Conservation (phyloP, 2,888 invertebrate species). For the Leucophora obtusa region DNA sequence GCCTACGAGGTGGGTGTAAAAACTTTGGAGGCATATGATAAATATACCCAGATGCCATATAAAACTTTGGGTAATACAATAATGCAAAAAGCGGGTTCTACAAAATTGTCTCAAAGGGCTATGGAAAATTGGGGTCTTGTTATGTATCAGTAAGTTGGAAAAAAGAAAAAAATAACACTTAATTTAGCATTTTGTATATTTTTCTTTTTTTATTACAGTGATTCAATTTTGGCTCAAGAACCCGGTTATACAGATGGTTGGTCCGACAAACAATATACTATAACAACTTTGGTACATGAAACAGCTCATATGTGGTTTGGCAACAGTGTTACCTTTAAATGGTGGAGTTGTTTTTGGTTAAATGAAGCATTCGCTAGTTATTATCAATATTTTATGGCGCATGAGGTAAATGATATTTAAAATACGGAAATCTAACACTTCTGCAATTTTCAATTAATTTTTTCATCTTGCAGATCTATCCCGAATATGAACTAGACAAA, state of each 20-base stretch:
- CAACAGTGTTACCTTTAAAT: slow-evolving; percentile 80
- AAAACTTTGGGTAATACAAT: slow-evolving; percentile 80
- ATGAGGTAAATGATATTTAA: slow-evolving; percentile 78
- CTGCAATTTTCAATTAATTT: neutral
- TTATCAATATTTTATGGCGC: slow-evolving; percentile 82
- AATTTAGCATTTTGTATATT: neutral
- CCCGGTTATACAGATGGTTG: slow-evolving; percentile 72
- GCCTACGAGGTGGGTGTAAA: slow-evolving; percentile 78
- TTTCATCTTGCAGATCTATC: slow-evolving; percentile 80
- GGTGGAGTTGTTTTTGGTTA: slow-evolving; percentile 82
- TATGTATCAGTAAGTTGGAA: slow-evolving; percentile 86
- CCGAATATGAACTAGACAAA: slow-evolving; percentile 82
- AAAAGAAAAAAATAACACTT: neutral
- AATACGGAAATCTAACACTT: neutral
- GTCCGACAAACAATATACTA: slow-evolving; percentile 77
- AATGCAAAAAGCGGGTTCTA: slow-evolving; percentile 87
- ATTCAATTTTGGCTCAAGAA: slow-evolving; percentile 68
- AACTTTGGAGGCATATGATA: slow-evolving; percentile 78
- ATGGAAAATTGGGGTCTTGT: slow-evolving; percentile 96
- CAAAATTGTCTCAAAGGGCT: slow-evolving; percentile 87
- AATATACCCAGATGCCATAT: slow-evolving; percentile 86
- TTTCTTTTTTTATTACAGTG: slow-evolving; percentile 61
- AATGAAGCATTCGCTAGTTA: slow-evolving; percentile 85
- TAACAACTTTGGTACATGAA: slow-evolving; percentile 79
- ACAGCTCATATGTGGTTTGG: slow-evolving; percentile 85